These are phyloP conservation scores for Porites lobata DNA, from an alignment of 92 coral and sea anemone species.

Conservation along the genomic window DNA sequence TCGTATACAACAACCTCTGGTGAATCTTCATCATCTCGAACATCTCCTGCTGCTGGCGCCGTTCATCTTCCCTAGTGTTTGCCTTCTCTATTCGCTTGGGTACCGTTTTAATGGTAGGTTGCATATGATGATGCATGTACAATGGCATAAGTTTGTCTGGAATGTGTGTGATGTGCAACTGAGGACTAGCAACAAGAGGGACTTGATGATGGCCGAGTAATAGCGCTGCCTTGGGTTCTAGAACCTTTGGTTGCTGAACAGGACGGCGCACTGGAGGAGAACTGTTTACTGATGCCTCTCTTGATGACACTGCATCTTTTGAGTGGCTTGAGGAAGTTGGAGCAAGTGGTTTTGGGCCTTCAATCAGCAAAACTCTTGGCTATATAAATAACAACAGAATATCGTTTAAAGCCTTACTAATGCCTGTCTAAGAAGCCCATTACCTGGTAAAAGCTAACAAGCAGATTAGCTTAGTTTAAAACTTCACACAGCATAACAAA, in stretches of 20 bases:
- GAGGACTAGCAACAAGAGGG: conserved; percentile 85
- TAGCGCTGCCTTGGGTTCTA: conserved; percentile 91
- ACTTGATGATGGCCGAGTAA: conserved; percentile 96
- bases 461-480: too few relatives aligned
- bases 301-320: conserved; percentile 52
- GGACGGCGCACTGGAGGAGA: conserved; percentile 82
- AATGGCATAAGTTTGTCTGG: conserved; percentile 89
- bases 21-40: conserved; percentile 97
- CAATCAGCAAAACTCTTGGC: conserved; percentile 88
- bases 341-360: conserved; percentile 80
- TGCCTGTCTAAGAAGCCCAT: background rate
- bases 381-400: conserved; percentile 9
- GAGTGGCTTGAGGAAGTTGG: conserved; percentile 68
- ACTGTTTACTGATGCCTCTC: conserved; percentile 66
- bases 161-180: conserved; percentile 83
- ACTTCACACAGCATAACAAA: too few relatives aligned
- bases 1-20: conserved; percentile 90
- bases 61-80: conserved; percentile 80
- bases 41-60: conserved; percentile 91
- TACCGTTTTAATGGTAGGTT: conserved; percentile 46
- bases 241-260: conserved; percentile 89
- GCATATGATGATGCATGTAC: conserved; percentile 86
- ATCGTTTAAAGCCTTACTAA: background rate
- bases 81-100: conserved; percentile 81
- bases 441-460: too few relatives aligned